phyloP scores from a whole-genome alignment of 2,113 vertebrate species.

The Pollachius pollachius region DNA sequence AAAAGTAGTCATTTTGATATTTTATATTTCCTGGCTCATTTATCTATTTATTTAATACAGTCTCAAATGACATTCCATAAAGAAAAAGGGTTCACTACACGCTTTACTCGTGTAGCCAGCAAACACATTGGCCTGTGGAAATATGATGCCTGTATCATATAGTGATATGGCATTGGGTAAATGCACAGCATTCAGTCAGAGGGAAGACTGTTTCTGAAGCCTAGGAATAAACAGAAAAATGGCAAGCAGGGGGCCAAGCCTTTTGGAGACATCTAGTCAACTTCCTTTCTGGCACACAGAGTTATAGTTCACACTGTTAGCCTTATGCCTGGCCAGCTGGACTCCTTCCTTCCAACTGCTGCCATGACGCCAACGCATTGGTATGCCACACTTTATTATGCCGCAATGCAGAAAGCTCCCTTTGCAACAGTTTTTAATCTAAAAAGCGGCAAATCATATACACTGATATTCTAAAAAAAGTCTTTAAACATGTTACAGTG shows the following conservation, averaged over 20 bases:
- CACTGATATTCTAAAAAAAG: not conserved
- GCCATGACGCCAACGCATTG: slow-evolving; percentile 30
- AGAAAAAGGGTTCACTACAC: not conserved
- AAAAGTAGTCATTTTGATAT: too few relatives aligned
- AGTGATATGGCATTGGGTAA: too few relatives aligned
- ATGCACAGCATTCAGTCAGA: not conserved
- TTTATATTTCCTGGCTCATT: too few relatives aligned
- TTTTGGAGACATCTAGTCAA: slow-evolving; percentile 56
- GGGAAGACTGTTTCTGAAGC: slow-evolving; percentile 18
- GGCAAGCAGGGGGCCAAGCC: slow-evolving; percentile 19
- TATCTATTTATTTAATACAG: too few relatives aligned
- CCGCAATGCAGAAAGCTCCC: slow-evolving; percentile 17
- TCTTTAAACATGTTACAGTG: too few relatives aligned
- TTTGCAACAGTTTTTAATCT: slow-evolving; percentile 1
- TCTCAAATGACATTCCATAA: not conserved
- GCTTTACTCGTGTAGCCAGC: too few relatives aligned
- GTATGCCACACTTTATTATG: slow-evolving; percentile 16
- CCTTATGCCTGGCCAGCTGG: slow-evolving; percentile 77
- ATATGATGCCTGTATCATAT: too few relatives aligned
- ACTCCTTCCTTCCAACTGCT: slow-evolving; percentile 41
- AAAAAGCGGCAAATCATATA: not conserved
- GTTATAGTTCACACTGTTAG: slow-evolving; percentile 64
- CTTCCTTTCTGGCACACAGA: slow-evolving; percentile 68
- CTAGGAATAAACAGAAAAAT: slow-evolving; percentile 32
- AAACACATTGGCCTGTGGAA: too few relatives aligned